These are phyloP conservation scores for Artemia sp. DNA, from an alignment of 2,888 invertebrate genomes.

Conservation along the genomic window DNA sequence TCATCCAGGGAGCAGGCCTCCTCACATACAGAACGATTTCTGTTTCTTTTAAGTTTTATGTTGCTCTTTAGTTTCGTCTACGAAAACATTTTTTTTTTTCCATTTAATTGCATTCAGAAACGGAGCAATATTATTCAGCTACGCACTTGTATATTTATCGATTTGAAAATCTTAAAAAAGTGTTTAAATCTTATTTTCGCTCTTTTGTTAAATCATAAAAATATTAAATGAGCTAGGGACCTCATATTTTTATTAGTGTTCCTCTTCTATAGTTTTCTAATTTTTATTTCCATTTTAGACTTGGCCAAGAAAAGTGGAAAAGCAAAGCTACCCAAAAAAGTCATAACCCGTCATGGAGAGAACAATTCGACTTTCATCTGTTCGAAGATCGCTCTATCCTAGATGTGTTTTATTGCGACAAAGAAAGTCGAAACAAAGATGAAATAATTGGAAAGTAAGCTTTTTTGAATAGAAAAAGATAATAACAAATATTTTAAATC, in stretches of 20 bases:
- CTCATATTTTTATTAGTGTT: not conserved
- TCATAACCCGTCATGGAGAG: constrained; percentile 67
- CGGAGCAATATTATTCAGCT: not conserved
- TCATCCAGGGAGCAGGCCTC: too few relatives aligned
- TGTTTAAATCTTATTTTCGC: not conserved
- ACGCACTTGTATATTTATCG: not conserved
- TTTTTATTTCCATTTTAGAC: constrained; percentile 36
- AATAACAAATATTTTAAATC: too few relatives aligned
- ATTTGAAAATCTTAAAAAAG: too few relatives aligned
- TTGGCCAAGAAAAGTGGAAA: constrained; percentile 94
- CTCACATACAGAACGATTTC: too few relatives aligned
- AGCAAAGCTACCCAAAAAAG: constrained; percentile 58
- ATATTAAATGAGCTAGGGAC: not conserved
- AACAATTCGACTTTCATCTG: constrained; percentile 90
- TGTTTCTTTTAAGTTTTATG: too few relatives aligned
- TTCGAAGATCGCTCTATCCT: constrained; percentile 86
- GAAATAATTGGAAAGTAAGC: constrained; percentile 62
- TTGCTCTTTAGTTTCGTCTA: too few relatives aligned
- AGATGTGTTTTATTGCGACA: constrained; percentile 81
- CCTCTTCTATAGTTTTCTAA: not conserved
- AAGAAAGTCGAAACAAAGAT: constrained; percentile 63
- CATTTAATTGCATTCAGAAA: too few relatives aligned
- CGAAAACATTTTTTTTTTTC: too few relatives aligned
- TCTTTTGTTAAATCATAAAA: not conserved
- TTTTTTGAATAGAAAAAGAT: too few relatives aligned